Evolutionary conservation across 1,140 invertebrate genomes (phyloP).

Genomic region (Calephelis nemesis): DNA sequence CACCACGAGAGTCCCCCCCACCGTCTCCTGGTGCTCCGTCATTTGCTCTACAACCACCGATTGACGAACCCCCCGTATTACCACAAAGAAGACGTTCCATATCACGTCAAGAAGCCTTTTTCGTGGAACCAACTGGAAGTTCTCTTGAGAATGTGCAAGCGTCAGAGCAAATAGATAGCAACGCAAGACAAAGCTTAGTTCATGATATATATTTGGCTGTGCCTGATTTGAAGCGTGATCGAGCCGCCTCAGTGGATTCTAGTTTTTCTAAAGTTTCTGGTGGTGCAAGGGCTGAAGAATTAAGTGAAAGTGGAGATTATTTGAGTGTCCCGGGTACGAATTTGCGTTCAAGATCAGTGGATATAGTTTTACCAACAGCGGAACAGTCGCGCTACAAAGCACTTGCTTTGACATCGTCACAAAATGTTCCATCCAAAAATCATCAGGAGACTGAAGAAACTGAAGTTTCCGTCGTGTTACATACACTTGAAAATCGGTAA

Average conservation of each 20-base stretch:
- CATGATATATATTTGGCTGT: constrained; percentile 89
- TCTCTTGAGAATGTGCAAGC: constrained; percentile 83
- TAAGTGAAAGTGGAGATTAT: constrained; percentile 81
- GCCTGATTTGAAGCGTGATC: constrained; percentile 89
- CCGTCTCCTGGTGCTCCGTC: constrained; percentile 76
- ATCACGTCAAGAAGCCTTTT: constrained; percentile 89
- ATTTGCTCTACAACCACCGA: constrained; percentile 78
- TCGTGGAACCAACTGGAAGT: constrained; percentile 84
- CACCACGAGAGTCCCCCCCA: constrained; percentile 76
- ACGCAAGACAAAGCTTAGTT: constrained; percentile 78
- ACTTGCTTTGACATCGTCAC: constrained; percentile 80
- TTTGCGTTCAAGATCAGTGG: constrained; percentile 91
- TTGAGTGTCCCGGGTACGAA: constrained; percentile 83
- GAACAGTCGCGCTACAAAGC: constrained; percentile 91
- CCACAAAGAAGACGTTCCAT: constrained; percentile 82
- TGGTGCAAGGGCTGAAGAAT: constrained; percentile 83
- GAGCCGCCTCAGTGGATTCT: constrained; percentile 91
- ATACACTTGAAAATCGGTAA: constrained; percentile 56
- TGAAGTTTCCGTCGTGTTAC: constrained; percentile 36
- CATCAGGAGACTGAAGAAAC: constrained; percentile 38
- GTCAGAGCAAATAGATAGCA: constrained; percentile 77
- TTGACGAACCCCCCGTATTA: constrained; percentile 64
- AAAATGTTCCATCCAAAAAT: constrained; percentile 52
- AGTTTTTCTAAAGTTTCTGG: constrained; percentile 87
- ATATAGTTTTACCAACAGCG: constrained; percentile 93